Evolutionary conservation across 2,888 invertebrate species (phyloP), one percentile per base, ranked within the genome.

Genomic region (Melipona beecheii): DNA sequence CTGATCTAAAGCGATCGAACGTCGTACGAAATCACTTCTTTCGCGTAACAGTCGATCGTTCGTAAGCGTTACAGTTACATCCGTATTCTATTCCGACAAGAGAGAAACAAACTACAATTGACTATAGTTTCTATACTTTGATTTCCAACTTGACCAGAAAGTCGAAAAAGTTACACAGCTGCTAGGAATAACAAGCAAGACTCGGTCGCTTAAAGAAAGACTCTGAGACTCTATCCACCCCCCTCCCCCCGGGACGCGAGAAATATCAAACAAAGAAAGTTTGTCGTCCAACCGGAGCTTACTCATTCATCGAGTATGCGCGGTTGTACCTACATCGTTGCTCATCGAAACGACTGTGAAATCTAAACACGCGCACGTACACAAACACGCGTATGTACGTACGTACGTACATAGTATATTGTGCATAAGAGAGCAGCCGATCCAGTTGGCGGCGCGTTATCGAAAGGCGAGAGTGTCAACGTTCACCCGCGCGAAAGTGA

Each of bases 391-490:
- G 0, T 19, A 0, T n/a, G 2, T 6, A n/a, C 49, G 24, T 27
- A 49, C n/a, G 19, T 49, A 43, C 19, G 0, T 5, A 3, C 4
- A 27, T 43, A n/a, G 21, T 64, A 4, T 27, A 60, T 21, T 27
- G 43, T 36, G 36, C 64, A 24, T 69, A 73, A 72, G 86, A 78
- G 73, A 66, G 70, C 31, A 81, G 75, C 74, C 86, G 87, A 81
- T 84, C 86, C 86, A 76, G 86, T 75, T 83, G 72, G 75, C 69
- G 75, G 65, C 75, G 64, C 71, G 78, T 86, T 87, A 89, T 87
- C 87, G 88, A 89, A 89, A 86, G 89, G 90, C 88, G 92, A 91
- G 91, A 91, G 91, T 92, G 92, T 92, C 92, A 90, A 90, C 90
- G 88, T 89, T 90, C 89, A 83, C 87, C 88, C 84, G 88, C 86